Conservation (phyloP, 2,888 invertebrate species). For the Lepeophtheirus nordmannii region DNA sequence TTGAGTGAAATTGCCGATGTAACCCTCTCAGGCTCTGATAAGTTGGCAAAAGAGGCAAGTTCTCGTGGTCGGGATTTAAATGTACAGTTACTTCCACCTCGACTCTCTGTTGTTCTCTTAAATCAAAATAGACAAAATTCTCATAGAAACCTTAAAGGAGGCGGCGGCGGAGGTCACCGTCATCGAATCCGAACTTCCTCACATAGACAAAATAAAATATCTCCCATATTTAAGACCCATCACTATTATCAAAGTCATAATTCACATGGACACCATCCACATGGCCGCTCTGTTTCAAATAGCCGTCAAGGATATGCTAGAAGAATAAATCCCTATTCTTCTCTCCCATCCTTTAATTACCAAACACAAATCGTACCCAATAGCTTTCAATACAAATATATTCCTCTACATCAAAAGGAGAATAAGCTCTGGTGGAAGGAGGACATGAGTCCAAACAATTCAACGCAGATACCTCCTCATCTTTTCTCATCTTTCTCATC, state of each 20-base stretch:
- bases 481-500: too few relatives aligned
- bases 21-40: background rate
- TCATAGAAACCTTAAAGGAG: background rate
- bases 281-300: background rate
- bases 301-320: background rate
- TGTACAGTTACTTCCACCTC: slow-evolving; percentile 7
- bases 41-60: background rate
- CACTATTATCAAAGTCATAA: background rate
- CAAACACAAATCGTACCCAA: slow-evolving; percentile 3
- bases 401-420: background rate
- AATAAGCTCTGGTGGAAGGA: background rate
- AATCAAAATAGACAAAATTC: background rate
- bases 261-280: too few relatives aligned
- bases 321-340: background rate
- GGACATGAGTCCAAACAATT: background rate
- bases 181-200: background rate
- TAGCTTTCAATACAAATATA: background rate
- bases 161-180: background rate
- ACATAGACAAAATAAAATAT: background rate
- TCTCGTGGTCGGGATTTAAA: background rate
- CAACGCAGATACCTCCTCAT: too few relatives aligned
- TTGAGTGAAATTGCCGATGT: background rate
- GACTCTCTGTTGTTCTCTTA: slow-evolving; percentile 16
- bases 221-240: background rate
- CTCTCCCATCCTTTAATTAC: background rate